Percentiles rank a stretch among this genome's conserved stretches.
Evolutionary conservation across 92 coral and sea anemone genomes (phyloP).

Genomic region (Epizoanthus rinbou): DNA sequence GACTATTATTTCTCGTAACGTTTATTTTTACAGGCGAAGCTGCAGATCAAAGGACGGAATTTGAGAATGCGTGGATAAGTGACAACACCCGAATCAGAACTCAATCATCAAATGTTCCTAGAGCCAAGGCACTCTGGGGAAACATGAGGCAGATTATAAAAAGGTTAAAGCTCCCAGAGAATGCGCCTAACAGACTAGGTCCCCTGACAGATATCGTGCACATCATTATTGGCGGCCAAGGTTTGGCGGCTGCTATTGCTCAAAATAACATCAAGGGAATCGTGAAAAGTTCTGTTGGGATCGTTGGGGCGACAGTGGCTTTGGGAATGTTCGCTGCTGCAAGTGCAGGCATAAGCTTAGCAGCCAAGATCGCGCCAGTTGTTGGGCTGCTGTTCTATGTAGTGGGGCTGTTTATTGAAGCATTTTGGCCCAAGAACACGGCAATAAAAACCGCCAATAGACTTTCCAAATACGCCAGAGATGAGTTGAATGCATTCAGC

Average conservation of each 20-base stretch:
- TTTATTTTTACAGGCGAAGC: neutral
- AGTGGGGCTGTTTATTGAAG: slow-evolving; percentile 31
- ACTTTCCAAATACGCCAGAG: slow-evolving; percentile 45
- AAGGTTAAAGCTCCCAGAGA: neutral
- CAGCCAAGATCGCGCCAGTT: slow-evolving; percentile 26
- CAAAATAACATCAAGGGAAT: slow-evolving; percentile 45
- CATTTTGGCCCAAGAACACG: slow-evolving; percentile 48
- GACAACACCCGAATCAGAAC: neutral
- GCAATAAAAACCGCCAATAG: slow-evolving; percentile 57
- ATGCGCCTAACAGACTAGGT: neutral
- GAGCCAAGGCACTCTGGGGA: neutral
- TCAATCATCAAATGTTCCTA: neutral
- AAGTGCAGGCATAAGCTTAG: neutral
- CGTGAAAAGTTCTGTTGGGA: slow-evolving; percentile 50
- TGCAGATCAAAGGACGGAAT: neutral
- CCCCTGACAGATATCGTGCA: slow-evolving; percentile 52
- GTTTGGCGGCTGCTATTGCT: slow-evolving; percentile 43
- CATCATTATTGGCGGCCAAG: slow-evolving; percentile 45
- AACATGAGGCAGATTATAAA: neutral
- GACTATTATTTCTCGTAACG: no score
- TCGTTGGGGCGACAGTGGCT: slow-evolving; percentile 50
- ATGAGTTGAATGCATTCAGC: slow-evolving; percentile 43
- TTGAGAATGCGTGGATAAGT: neutral
- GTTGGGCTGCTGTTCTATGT: slow-evolving; percentile 46
- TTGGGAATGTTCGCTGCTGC: slow-evolving; percentile 42